These are phyloP conservation scores for Copsychus sechellarum DNA, from an alignment of 2,113 vertebrate genomes.

Conservation along the genomic window DNA sequence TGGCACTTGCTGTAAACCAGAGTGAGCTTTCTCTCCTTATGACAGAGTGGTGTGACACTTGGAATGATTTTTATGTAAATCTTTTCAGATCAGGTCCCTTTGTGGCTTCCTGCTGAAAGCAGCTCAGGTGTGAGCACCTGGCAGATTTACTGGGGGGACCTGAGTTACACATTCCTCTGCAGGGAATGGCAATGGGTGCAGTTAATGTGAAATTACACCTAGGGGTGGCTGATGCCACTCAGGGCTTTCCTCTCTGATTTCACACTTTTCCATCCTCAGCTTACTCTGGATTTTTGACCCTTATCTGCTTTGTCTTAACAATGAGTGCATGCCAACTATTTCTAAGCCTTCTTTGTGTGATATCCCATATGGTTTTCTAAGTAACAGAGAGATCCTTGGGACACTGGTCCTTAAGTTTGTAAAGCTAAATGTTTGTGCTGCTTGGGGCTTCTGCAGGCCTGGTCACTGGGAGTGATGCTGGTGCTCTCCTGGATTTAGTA, in stretches of 20 bases:
- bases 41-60: neutral
- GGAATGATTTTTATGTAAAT: neutral
- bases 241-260: neutral
- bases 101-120: neutral
- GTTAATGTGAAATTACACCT: neutral
- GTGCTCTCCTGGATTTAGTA: neutral
- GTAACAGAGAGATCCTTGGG: neutral
- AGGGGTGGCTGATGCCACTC: neutral
- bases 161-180: neutral
- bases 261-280: rapidly evolving
- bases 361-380: neutral
- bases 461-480: neutral
- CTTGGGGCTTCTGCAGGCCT: neutral
- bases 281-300: neutral
- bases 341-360: neutral
- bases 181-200: neutral
- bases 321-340: rapidly evolving
- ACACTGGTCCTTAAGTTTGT: neutral
- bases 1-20: neutral
- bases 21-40: neutral
- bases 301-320: neutral
- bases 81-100: neutral
- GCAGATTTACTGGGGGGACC: neutral
- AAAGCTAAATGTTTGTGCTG: neutral
- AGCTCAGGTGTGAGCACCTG: neutral